Evolutionary conservation across 1,140 invertebrate genomes (phyloP).

Genomic region (Lepidurus couesii): DNA sequence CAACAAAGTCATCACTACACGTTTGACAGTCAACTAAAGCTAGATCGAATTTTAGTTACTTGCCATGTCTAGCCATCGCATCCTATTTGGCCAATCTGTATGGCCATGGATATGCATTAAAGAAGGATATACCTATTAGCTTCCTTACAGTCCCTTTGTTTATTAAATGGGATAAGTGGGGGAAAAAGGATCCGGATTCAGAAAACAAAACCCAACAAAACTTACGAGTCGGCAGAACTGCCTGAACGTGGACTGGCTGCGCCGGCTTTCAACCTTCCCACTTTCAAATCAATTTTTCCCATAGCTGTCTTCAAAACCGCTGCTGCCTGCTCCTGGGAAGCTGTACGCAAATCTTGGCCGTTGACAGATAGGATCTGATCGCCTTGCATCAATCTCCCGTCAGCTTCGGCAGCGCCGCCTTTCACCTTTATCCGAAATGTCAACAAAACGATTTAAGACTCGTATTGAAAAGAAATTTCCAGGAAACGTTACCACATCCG

Average conservation of each 20-base stretch:
- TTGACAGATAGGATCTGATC: constrained; percentile 88
- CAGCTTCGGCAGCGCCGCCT: constrained; percentile 83
- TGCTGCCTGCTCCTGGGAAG: constrained; percentile 71
- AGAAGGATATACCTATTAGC: not conserved
- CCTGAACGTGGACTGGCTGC: constrained; percentile 35
- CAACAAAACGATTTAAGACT: constrained; percentile 18
- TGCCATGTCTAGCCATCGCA: not conserved
- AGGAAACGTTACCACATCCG: constrained; percentile 74
- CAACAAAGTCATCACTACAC: not conserved
- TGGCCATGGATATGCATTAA: constrained; percentile 17
- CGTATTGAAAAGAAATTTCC: constrained; percentile 27
- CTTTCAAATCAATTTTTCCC: constrained; percentile 69
- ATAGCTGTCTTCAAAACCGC: constrained; percentile 76
- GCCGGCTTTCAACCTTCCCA: constrained; percentile 70
- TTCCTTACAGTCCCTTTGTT: not conserved
- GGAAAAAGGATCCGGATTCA: not conserved
- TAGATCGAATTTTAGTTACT: not conserved
- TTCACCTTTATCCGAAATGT: constrained; percentile 57
- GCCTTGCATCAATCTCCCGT: constrained; percentile 84
- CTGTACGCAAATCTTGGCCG: constrained; percentile 73
- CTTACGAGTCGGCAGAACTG: constrained; percentile 33
- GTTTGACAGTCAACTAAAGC: too few relatives aligned
- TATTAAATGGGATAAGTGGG: not conserved
- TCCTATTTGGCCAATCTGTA: constrained; percentile 19
- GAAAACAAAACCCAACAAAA: not conserved